Conservation (phyloP, 2,797 vertebrate genomes). For the Centropyge bicolor region DNA sequence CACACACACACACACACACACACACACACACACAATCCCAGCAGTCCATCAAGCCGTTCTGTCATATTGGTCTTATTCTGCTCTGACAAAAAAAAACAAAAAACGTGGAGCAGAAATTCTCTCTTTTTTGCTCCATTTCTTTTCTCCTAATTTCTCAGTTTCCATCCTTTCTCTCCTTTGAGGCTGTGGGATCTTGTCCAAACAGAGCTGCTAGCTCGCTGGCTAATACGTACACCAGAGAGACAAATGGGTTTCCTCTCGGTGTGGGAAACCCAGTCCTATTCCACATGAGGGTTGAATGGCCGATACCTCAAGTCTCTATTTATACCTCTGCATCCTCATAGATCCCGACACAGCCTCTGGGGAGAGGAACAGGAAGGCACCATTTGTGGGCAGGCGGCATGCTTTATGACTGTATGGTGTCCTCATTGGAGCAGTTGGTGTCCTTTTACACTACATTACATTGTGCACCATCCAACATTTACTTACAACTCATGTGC, state of each 20-base stretch:
- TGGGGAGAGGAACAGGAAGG: conserved; percentile 40
- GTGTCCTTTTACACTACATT: conserved; percentile 32
- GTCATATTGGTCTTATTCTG: conserved; percentile 33
- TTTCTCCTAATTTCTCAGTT: conserved; percentile 24
- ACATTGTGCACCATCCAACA: too few species aligned
- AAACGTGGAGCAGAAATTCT: conserved; percentile 40
- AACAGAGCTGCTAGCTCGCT: conserved; percentile 56
- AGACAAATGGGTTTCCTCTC: conserved; percentile 65
- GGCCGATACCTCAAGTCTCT: conserved; percentile 55
- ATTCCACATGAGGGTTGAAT: conserved; percentile 61
- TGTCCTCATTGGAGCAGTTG: conserved; percentile 53
- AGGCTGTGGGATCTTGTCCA: conserved; percentile 49
- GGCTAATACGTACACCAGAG: conserved; percentile 38
- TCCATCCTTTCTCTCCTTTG: conserved; percentile 38
- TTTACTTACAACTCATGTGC: conserved; percentile 1
- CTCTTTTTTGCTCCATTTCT: conserved; percentile 24
- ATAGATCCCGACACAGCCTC: conserved; percentile 51
- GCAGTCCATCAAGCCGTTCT: conserved; percentile 42
- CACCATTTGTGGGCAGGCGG: conserved; percentile 22
- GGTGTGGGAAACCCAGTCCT: conserved; percentile 53
- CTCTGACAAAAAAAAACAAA: conserved; percentile 53
- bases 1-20: conserved; percentile 5
- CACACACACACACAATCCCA: conserved; percentile 13
- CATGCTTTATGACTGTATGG: conserved; percentile 28
- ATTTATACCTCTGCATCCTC: conserved; percentile 70